These are phyloP conservation scores for Galerucella calmariensis DNA, from an alignment of 2,888 invertebrate genomes.

Conservation along the genomic window DNA sequence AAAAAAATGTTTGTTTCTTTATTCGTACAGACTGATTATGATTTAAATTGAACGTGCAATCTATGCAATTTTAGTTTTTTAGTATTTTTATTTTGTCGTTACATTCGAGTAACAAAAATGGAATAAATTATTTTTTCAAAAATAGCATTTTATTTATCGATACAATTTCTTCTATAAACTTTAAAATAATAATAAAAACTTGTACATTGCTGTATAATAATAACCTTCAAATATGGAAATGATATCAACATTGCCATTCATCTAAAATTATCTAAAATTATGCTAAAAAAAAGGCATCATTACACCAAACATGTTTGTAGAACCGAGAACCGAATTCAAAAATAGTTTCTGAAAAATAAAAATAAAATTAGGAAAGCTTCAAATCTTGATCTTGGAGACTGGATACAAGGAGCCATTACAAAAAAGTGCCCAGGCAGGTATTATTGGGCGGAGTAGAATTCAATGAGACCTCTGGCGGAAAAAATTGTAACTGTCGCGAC, in stretches of 20 bases:
- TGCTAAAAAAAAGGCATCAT: background rate
- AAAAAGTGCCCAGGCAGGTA: too few species aligned
- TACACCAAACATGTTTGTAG: background rate
- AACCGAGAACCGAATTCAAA: background rate
- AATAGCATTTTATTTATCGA: background rate
- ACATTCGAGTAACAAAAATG: background rate
- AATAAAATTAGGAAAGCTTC: background rate
- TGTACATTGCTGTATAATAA: too few species aligned
- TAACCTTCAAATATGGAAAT: background rate
- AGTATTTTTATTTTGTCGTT: conserved; percentile 16
- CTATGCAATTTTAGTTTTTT: conserved; percentile 13
- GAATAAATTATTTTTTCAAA: conserved; percentile 11
- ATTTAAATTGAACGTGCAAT: conserved; percentile 33
- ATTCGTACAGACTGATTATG: conserved; percentile 32
- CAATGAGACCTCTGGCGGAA: too few species aligned
- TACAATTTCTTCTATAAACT: background rate
- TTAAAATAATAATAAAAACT: too few species aligned
- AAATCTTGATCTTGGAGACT: too few species aligned
- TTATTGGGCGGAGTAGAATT: too few species aligned
- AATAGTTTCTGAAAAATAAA: background rate
- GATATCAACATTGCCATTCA: background rate
- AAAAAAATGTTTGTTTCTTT: background rate
- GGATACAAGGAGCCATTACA: too few species aligned
- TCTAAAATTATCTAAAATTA: too few species aligned
- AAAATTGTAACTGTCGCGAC: too few species aligned